Percentiles rank a stretch among this genome's conserved stretches.
phyloP scores from a whole-genome alignment of 1,140 invertebrate genomes.

The Trichonephila clavipes region DNA sequence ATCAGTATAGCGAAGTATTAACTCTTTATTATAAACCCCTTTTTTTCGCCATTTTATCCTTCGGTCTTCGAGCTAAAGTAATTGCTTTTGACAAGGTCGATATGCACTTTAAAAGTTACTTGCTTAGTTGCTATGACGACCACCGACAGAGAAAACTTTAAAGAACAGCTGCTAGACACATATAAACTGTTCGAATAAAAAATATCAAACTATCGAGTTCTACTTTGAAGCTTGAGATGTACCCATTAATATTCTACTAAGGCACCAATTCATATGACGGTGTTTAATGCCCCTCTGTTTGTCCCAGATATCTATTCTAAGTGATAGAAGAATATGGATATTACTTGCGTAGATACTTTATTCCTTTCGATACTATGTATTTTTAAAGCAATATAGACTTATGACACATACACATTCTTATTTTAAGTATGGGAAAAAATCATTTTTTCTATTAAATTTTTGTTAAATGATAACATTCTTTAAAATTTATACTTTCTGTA shows the following conservation, averaged over 20 bases:
- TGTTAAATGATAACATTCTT: too few relatives aligned
- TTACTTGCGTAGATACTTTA: not conserved
- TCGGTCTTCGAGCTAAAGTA: slow-evolving; percentile 26
- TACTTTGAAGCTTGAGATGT: not conserved
- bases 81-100: slow-evolving; percentile 53
- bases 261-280: not conserved
- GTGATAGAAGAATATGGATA: not conserved
- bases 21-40: slow-evolving; percentile 31
- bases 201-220: not conserved
- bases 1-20: slow-evolving; percentile 16
- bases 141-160: slow-evolving; percentile 11
- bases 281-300: not conserved
- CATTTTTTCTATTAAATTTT: too few relatives aligned
- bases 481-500: too few relatives aligned
- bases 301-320: not conserved
- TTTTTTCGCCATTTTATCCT: not conserved
- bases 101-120: slow-evolving; percentile 49
- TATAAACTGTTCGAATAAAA: not conserved
- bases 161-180: slow-evolving; percentile 37
- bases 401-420: too few relatives aligned
- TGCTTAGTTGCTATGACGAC: not conserved
- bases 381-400: too few relatives aligned
- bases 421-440: too few relatives aligned
- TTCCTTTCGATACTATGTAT: too few relatives aligned
- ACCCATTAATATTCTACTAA: slow-evolving; percentile 4